Base-by-base conservation (phyloP, 2,797 vertebrate genomes). In the Pelodytes ibericus region DNA sequence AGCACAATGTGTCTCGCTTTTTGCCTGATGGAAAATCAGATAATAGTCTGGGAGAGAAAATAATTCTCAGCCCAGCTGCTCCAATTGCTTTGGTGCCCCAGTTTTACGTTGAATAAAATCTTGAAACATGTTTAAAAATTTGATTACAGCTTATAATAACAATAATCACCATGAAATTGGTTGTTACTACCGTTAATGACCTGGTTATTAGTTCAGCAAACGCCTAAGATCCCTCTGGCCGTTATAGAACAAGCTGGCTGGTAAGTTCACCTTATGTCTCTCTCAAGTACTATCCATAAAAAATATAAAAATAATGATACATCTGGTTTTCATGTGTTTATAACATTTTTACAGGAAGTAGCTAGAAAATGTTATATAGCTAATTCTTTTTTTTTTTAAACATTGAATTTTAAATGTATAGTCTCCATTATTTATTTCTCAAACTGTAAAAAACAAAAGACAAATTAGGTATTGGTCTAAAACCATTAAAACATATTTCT, bases 151-250 rank as follows among this genome's bases (percentile, higher is more conserved):
- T 88, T 91, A 87, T 84, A 89, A 89, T 86, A 87, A 83, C 86
- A 89, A 90, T 89, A 89, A 92, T 92, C 87, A 88, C 87, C 86
- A 90, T 87, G 84, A 90, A 91, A 91, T 88, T 89, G 82, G 85
- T 89, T 91, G 89, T 90, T 90, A 86, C 84, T 86, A 73, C 78
- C 86, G 86, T 86, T 88, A 88, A 89, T 89, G 86, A 89, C 81
- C 82, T 72, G 84, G 85, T 78, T 86, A 84, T 80, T 80, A 86
- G 83, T 87, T 78, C 76, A 75, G 78, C 86, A 86, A 86, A 81
- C n/a, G 25, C 81, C 41, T 76, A 61, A 26, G 79, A 82, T 86
- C 89, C 86, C 85, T 81, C 72, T 81, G 85, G 83, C 80, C 82
- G 71, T 88, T 86, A 86, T 83, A 84, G 87, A 82, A 86, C 84